Base-by-base conservation (phyloP, 2,888 invertebrate species). In the Epirrhoe alternata region DNA sequence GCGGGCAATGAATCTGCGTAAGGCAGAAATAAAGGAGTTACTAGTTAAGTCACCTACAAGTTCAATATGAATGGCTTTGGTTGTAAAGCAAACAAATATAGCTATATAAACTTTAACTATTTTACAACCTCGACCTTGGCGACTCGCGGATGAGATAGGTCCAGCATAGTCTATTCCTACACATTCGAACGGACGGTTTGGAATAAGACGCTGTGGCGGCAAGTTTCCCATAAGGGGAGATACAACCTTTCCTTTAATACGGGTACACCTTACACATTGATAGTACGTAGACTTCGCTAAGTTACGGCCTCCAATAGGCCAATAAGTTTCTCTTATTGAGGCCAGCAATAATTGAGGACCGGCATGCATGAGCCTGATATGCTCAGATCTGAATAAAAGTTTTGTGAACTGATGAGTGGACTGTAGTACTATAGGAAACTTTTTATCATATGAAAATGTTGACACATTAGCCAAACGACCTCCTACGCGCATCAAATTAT, bases 21-120 rank as follows among this genome's bases (percentile, higher is more conserved):
- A 51, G 0, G 73, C 71, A 24, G 59, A 42, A 10, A 72, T 49
- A 51, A 51, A 75, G 45, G 42, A 66, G 45, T 73, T 69, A 51
- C 72, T 74, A 0, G 72, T 74, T 57, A 77, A 68, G 49, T 76
- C 72, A 35, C 71, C 69, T 16, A 74, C 73, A n/a, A 74, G 35
- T 6, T 76, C 74, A 1, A 70, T 12, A 38, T 75, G 74, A 4
- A 76, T 57, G 1, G 74, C 65, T 16, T 73, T 73, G 0, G 71
- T 74, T 1, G 67, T 42, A 10, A 73, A 73, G 45, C 71, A 76
- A 4, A 74, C 50, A 49, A 75, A 73, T 35, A 71, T 60, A 17
- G 63, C 63, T 16, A 75, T 65, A 24, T 73, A 74, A 1, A 65
- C 68, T 16, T 74, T 75, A 5, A 73, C 64, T 1, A 76, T 14